Evolutionary conservation across 2,113 vertebrate species (phyloP).

Genomic region (Alectura lathami): DNA sequence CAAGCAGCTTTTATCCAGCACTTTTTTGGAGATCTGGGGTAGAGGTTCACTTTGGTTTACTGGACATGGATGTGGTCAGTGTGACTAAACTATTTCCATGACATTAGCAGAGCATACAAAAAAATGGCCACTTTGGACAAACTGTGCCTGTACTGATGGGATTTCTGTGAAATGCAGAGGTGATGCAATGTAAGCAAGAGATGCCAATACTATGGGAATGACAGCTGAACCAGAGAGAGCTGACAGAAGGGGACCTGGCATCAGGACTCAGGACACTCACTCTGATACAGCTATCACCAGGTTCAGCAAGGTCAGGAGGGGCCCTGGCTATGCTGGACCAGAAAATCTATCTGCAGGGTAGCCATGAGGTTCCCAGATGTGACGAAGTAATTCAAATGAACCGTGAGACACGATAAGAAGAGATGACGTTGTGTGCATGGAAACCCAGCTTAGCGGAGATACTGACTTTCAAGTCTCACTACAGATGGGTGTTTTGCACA

Average conservation of each 20-base stretch:
- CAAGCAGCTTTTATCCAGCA: not conserved
- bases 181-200: not conserved
- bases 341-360: slow-evolving; percentile 11
- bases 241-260: not conserved
- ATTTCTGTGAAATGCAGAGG: not conserved
- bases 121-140: not conserved
- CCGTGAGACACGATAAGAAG: not conserved
- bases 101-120: accelerated
- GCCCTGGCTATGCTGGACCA: not conserved
- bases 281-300: not conserved
- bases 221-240: not conserved
- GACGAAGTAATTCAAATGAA: slow-evolving; percentile 5
- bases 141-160: not conserved
- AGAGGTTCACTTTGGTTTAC: not conserved
- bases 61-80: not conserved
- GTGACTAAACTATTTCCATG: not conserved
- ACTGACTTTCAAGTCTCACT: not conserved
- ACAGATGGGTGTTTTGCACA: not conserved
- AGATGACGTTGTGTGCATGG: not conserved
- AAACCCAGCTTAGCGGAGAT: not conserved
- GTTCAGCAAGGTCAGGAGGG: not conserved
- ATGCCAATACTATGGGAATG: accelerated
- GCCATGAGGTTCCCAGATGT: slow-evolving; percentile 53
- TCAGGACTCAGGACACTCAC: accelerated
- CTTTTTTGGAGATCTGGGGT: not conserved